These are phyloP conservation scores for Ameiurus melas DNA, from an alignment of 2,113 vertebrate species.

Conservation along the genomic window DNA sequence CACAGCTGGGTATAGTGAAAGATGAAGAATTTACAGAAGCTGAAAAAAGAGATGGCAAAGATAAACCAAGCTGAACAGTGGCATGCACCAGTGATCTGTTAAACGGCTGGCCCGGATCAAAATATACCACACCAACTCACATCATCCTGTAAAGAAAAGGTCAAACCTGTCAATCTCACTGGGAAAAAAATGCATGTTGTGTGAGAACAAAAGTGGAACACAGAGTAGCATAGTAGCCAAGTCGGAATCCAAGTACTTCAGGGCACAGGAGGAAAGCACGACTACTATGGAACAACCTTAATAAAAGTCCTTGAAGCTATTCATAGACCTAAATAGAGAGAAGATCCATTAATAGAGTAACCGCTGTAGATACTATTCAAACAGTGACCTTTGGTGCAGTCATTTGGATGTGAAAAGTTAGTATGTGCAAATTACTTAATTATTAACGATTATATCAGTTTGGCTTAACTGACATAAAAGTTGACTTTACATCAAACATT, in stretches of 20 bases:
- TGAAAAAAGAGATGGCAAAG: constrained; percentile 8
- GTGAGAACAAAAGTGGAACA: constrained; percentile 16
- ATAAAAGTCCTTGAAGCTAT: neutral
- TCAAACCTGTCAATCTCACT: constrained; percentile 44
- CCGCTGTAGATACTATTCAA: neutral
- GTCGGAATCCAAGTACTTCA: neutral
- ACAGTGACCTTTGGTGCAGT: neutral
- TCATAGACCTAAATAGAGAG: neutral
- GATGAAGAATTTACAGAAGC: neutral
- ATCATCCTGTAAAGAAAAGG: constrained; percentile 33
- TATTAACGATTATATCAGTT: constrained; percentile 32
- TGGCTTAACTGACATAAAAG: constrained; percentile 27
- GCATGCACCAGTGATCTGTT: constrained; percentile 25
- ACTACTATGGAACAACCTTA: neutral
- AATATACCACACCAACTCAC: constrained; percentile 4
- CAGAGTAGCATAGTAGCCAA: neutral
- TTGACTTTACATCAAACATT: constrained; percentile 44
- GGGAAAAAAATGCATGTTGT: neutral
- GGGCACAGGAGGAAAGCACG: neutral
- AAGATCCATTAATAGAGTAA: neutral
- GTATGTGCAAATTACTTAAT: constrained; percentile 25
- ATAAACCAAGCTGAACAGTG: neutral
- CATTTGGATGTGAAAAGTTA: neutral
- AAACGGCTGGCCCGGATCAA: constrained; percentile 24
- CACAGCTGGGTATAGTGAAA: neutral